Conservation (phyloP, 2,797 vertebrate genomes). For the Tenualosa thibaudeaui region DNA sequence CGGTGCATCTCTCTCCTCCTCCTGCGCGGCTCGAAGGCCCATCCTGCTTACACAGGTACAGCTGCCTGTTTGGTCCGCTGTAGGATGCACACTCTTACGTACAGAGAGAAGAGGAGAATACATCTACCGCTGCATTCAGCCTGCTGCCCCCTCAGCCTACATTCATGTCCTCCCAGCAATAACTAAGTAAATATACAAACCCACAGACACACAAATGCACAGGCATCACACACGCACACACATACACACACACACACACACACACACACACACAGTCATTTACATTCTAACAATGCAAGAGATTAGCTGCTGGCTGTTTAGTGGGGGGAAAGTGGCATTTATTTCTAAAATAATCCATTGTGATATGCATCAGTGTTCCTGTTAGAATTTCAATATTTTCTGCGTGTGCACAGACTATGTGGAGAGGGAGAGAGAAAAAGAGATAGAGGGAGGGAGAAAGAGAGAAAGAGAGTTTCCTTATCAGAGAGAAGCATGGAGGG, state of each 20-base stretch:
- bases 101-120: constrained; percentile 40
- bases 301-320: constrained; percentile 55
- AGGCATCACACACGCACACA: background rate
- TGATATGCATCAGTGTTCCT: constrained; percentile 59
- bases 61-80: background rate
- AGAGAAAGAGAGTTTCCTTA: constrained; percentile 66
- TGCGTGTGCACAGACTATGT: constrained; percentile 25
- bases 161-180: constrained; percentile 24
- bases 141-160: constrained; percentile 36
- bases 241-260: background rate
- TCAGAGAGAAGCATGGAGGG: constrained; percentile 71
- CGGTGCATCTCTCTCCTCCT: constrained; percentile 17
- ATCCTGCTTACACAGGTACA: background rate
- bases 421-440: constrained; percentile 49
- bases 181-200: background rate
- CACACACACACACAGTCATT: constrained; percentile 44
- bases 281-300: constrained; percentile 59
- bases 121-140: constrained; percentile 48
- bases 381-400: constrained; percentile 53
- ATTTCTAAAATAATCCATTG: constrained; percentile 60
- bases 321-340: constrained; percentile 47
- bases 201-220: background rate
- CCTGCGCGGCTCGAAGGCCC: constrained; percentile 23
- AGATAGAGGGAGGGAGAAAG: constrained; percentile 30
- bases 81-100: constrained; percentile 43